Conservation (phyloP, 2,797 vertebrate species). For the Gorsachius magnificus region DNA sequence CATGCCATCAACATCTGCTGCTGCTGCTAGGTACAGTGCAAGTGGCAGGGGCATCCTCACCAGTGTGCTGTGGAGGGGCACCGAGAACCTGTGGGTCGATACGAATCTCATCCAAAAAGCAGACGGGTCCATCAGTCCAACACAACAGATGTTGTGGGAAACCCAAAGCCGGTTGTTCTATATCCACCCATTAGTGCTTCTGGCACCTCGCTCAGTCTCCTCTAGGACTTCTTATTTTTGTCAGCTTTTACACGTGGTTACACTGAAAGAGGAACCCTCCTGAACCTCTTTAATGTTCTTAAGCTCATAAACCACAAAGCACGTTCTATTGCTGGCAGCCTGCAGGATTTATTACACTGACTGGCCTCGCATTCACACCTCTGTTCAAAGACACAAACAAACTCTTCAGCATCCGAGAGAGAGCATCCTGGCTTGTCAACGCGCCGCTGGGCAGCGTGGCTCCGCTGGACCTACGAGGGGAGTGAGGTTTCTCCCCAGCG, state of each 20-base stretch:
- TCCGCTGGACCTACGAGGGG: background rate
- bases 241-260: background rate
- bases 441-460: background rate
- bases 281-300: slow-evolving; percentile 1
- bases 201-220: background rate
- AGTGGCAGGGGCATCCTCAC: background rate
- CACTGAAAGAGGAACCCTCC: background rate
- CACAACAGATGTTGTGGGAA: background rate
- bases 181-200: background rate
- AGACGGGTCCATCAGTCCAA: background rate
- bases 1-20: accelerated
- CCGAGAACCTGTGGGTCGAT: background rate
- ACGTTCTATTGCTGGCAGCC: background rate
- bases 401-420: background rate
- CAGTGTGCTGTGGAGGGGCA: accelerated
- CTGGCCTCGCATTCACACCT: slow-evolving; percentile 7
- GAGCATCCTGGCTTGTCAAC: background rate
- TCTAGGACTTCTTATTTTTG: background rate
- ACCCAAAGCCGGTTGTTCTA: background rate
- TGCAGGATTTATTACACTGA: slow-evolving; percentile 15
- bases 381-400: slow-evolving; percentile 48
- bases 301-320: slow-evolving; percentile 37
- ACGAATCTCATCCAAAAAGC: background rate
- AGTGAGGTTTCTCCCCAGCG: background rate
- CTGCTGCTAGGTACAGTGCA: accelerated